A percentile compares a stretch with the other conserved stretches of the same genome.
phyloP scores from a whole-genome alignment of 2,888 invertebrate genomes.

The Hypselothyrea guttata region DNA sequence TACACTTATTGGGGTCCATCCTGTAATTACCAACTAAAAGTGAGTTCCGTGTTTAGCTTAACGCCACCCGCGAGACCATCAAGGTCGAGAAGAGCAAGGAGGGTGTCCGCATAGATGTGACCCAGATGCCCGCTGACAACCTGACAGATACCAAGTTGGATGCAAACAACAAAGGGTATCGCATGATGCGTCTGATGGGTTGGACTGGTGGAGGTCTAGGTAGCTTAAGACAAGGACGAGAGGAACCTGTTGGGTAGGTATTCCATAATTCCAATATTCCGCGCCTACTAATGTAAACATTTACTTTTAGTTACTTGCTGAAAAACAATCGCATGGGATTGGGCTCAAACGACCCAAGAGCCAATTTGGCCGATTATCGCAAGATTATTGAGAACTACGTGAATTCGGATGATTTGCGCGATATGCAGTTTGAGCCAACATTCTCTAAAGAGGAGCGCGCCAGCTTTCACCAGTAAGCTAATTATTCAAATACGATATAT shows the following conservation, averaged over 20 bases:
- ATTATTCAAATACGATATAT: no score
- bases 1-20: no score
- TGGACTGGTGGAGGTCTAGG: conserved; percentile 89
- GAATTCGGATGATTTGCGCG: conserved; percentile 83
- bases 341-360: conserved; percentile 58
- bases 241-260: conserved; percentile 84
- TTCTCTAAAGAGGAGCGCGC: conserved; percentile 87
- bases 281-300: background rate
- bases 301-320: conserved; percentile 70
- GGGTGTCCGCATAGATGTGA: conserved; percentile 72
- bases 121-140: conserved; percentile 59
- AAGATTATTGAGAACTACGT: conserved; percentile 81
- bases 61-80: conserved; percentile 75
- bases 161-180: conserved; percentile 81
- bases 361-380: conserved; percentile 55
- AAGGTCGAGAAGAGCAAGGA: conserved; percentile 76
- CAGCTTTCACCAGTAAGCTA: conserved; percentile 84
- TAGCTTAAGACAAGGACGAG: conserved; percentile 85
- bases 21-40: background rate
- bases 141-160: conserved; percentile 72
- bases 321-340: conserved; percentile 80
- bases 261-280: background rate
- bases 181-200: conserved; percentile 88
- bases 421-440: conserved; percentile 85
- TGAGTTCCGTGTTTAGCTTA: conserved; percentile 48